Evolutionary conservation across 2,113 vertebrate species (phyloP).

Genomic region (Chascanopsetta lugubris): DNA sequence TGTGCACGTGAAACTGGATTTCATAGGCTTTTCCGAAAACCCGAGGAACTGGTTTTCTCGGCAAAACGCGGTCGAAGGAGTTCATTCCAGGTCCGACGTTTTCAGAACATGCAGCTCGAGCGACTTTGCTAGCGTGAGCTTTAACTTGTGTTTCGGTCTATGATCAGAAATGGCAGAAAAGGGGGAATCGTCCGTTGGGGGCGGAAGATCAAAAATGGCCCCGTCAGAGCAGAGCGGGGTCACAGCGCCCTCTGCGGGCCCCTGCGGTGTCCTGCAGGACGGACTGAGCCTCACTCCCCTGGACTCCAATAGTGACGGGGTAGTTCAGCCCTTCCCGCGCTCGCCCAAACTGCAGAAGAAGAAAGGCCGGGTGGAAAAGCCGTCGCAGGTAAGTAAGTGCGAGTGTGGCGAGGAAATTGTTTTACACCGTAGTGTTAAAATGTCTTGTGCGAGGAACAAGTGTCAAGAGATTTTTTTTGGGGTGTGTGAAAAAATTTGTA

Average conservation of each 20-base stretch:
- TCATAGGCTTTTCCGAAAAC: not conserved
- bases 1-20: not conserved
- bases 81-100: not conserved
- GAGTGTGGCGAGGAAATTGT: not conserved
- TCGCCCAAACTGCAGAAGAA: slow-evolving; percentile 73
- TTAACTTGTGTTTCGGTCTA: not conserved
- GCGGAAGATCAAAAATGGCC: not conserved
- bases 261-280: slow-evolving; percentile 23
- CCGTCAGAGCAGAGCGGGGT: not conserved
- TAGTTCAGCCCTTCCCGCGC: slow-evolving; percentile 71
- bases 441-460: too few species aligned
- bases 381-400: slow-evolving; percentile 54
- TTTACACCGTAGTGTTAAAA: too few species aligned
- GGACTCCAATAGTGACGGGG: slow-evolving; percentile 20
- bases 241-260: slow-evolving; percentile 22
- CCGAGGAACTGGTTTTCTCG: slow-evolving; percentile 15
- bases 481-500: too few species aligned
- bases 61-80: not conserved
- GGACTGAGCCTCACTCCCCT: slow-evolving; percentile 21
- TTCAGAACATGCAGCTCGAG: rapidly evolving
- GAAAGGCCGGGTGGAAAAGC: slow-evolving; percentile 12
- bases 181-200: not conserved
- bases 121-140: rapidly evolving
- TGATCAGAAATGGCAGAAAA: slow-evolving; percentile 68
- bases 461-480: too few species aligned